Conservation (phyloP, 2,113 vertebrate genomes). For the Myrmecophaga tridactyla region DNA sequence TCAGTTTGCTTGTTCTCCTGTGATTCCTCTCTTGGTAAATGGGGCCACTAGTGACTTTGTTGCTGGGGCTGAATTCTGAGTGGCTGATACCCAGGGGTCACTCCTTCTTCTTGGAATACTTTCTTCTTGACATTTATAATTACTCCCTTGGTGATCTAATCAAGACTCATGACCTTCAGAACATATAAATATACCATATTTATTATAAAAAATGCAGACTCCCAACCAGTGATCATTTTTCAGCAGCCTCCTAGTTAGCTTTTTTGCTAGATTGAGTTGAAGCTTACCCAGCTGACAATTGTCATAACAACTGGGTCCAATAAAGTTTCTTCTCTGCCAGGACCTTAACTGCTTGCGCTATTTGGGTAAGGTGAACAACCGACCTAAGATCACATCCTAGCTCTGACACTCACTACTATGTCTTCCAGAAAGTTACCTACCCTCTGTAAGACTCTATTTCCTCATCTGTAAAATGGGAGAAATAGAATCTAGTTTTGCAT, state of each 20-base stretch:
- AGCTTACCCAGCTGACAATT: not conserved
- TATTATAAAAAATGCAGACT: not conserved
- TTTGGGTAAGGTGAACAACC: not conserved
- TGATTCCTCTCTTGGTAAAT: not conserved
- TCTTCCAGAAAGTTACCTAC: not conserved
- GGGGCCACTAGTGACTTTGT: not conserved
- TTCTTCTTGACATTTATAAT: not conserved
- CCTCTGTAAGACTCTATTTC: not conserved
- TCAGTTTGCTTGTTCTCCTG: not conserved
- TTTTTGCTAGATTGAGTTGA: not conserved
- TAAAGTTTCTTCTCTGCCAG: too few relatives aligned
- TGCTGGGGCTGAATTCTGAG: not conserved
- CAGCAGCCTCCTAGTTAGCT: not conserved
- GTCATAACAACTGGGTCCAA: not conserved
- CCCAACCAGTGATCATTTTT: not conserved
- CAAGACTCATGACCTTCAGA: not conserved
- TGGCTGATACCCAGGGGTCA: not conserved
- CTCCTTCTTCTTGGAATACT: not conserved
- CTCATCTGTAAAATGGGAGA: not conserved
- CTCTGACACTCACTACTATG: not conserved
- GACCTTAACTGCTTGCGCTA: not conserved
- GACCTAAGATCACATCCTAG: not conserved
- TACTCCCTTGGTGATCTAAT: not conserved
- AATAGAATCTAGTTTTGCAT: not conserved
- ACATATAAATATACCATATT: not conserved